Conservation (phyloP, 1,140 invertebrate species). For the Sminthurinus signatus region DNA sequence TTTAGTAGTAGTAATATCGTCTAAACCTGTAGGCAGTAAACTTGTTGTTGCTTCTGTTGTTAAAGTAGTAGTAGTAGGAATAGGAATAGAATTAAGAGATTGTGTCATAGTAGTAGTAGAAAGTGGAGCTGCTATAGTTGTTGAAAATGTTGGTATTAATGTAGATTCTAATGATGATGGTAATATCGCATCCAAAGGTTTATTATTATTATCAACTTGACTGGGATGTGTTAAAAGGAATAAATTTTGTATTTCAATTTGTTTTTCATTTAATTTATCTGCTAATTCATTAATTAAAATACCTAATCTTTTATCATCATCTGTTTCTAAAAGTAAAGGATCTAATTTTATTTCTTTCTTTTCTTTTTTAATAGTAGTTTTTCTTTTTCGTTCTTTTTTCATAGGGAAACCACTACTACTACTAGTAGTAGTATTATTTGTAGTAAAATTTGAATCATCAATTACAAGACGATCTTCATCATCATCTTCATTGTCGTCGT, state of each 20-base stretch:
- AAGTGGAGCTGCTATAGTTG: neutral
- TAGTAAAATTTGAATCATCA: too few species aligned
- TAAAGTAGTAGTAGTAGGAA: neutral
- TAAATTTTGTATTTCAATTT: neutral
- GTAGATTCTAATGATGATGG: neutral
- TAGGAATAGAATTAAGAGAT: neutral
- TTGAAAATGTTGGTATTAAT: neutral
- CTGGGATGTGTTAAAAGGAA: neutral
- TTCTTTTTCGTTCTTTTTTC: too few species aligned
- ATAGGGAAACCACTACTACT: too few species aligned
- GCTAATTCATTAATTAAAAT: slow-evolving; percentile 27
- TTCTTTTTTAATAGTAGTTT: neutral
- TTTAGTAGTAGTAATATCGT: too few species aligned
- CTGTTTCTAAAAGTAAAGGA: slow-evolving; percentile 28
- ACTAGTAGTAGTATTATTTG: too few species aligned
- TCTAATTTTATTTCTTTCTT: slow-evolving; percentile 17
- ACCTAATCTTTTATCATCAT: slow-evolving; percentile 19
- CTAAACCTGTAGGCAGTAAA: too few species aligned
- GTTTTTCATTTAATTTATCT: slow-evolving; percentile 6
- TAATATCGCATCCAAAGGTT: too few species aligned
- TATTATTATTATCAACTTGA: too few species aligned
- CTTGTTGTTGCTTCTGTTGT: neutral
- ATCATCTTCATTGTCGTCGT: slow-evolving; percentile 1
- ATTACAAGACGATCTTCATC: neutral
- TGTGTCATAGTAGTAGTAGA: neutral